Base-by-base conservation (phyloP, 2,888 invertebrate genomes). In the Volucella inflata region DNA sequence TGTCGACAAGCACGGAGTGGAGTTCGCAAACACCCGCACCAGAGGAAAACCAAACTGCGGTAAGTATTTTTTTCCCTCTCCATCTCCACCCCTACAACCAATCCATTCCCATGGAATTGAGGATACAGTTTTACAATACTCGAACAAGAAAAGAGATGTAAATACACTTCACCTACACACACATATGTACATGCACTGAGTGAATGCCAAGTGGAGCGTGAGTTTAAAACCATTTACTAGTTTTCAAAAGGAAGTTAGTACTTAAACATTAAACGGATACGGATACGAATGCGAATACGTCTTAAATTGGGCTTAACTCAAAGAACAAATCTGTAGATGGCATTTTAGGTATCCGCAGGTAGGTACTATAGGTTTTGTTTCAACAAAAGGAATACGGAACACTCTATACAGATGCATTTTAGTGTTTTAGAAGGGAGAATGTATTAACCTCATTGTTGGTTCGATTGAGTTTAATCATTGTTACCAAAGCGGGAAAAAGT, bases 1-100 rank as follows among this genome's bases (percentile, higher is more conserved):
- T 93, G 97, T 97, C 88, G 97, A 98, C 93, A 95, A 96, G 91
- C 97, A 97, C 93, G 98, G 98, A 72, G 96, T 96, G 57, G 97
- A 97, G 93, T 95, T 95, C 90, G 95, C 97, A 88, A 96, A 96
- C 91, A 96, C 97, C 88, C 95, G 97, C 91, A 95, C 96, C 87
- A 94, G 95, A 91, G 95, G 96, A 92, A 96, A 95, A 92, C 96
- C 96, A 79, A 95, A 95, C 92, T 96, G 96, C 91, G 95, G 96
- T 96, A 93, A 94, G 94, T 93, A 62, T 36, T 21, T 30, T n/a
- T 64, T 36, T 64, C 40, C 53, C 46, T 17, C 14, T 40, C 51
- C 44, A n/a, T n/a, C n/a, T n/a, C 30, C 30, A 30, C 0, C 30
- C 30, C 30, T 30, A 6, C 30, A 30, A 6, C 30, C 6, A 4